phyloP scores from a whole-genome alignment of 1,140 invertebrate genomes.

The Temnothorax nylanderi region DNA sequence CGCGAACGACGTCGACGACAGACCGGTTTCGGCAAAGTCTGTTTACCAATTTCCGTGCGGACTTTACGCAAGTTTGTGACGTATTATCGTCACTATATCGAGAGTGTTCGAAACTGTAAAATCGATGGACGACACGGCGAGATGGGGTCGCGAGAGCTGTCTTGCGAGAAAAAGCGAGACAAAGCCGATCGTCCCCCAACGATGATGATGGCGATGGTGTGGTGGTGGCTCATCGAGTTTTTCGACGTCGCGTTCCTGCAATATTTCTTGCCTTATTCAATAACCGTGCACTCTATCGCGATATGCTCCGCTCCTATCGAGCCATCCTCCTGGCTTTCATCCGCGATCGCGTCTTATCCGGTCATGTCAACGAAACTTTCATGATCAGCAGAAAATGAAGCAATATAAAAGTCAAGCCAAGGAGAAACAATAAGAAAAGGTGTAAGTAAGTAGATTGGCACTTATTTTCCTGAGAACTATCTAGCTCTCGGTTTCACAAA shows the following conservation, averaged over 20 bases:
- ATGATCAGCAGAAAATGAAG: conserved; percentile 17
- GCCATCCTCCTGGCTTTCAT: background rate
- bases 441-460: background rate
- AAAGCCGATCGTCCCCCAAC: conserved; percentile 33
- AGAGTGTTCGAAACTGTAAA: conserved; percentile 20
- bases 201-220: background rate
- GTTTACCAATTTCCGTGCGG: conserved; percentile 43
- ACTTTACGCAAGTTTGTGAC: conserved; percentile 21
- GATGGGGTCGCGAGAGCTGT: background rate
- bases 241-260: conserved; percentile 40
- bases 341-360: conserved; percentile 11
- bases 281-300: conserved; percentile 25
- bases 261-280: conserved; percentile 39
- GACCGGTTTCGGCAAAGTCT: conserved; percentile 6
- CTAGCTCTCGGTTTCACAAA: conserved; percentile 2
- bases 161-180: conserved; percentile 38
- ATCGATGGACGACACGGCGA: conserved; percentile 19
- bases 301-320: conserved; percentile 6
- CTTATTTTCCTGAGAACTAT: background rate
- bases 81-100: conserved; percentile 36
- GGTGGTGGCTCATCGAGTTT: conserved; percentile 46
- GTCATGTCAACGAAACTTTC: conserved; percentile 50
- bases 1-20: background rate
- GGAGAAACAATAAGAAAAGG: background rate
- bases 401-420: background rate